Evolutionary conservation across 2,888 invertebrate genomes (phyloP).

Genomic region (Eubasilissa splendida): DNA sequence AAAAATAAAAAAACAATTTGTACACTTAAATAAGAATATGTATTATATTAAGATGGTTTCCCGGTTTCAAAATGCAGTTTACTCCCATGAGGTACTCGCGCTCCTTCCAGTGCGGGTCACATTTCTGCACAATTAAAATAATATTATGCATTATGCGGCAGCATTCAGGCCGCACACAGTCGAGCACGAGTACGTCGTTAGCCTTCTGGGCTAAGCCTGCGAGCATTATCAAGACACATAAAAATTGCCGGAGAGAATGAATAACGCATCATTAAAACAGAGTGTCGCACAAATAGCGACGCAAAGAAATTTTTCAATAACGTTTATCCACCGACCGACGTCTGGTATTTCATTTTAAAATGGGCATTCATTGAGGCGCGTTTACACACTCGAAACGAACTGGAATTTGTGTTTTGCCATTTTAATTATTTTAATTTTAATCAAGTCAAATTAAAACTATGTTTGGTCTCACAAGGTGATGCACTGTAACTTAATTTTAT

Average conservation of each 20-base stretch:
- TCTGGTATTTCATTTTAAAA: slow-evolving; percentile 31
- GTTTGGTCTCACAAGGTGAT: no score
- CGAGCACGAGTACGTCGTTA: slow-evolving; percentile 51
- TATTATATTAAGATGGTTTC: not conserved
- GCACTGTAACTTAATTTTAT: no score
- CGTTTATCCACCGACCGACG: slow-evolving; percentile 47
- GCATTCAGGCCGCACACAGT: slow-evolving; percentile 1
- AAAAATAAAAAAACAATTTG: no score
- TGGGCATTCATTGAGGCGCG: no score
- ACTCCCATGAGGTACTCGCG: not conserved
- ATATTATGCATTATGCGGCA: slow-evolving; percentile 33
- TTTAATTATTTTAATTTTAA: no score
- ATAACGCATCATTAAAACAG: slow-evolving; percentile 56
- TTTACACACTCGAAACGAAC: no score
- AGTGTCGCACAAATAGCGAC: slow-evolving; percentile 51
- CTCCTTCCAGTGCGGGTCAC: slow-evolving; percentile 17
- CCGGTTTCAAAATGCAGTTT: not conserved
- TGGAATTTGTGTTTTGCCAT: no score
- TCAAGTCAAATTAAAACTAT: no score
- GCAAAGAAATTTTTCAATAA: slow-evolving; percentile 51
- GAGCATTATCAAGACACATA: slow-evolving; percentile 39
- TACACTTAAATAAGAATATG: no score
- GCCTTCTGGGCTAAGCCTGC: slow-evolving; percentile 44
- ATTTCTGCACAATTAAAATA: slow-evolving; percentile 39
- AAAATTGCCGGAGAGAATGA: slow-evolving; percentile 48